Conservation (phyloP, 1,140 invertebrate species). For the Stratiolaelaps scimitus region DNA sequence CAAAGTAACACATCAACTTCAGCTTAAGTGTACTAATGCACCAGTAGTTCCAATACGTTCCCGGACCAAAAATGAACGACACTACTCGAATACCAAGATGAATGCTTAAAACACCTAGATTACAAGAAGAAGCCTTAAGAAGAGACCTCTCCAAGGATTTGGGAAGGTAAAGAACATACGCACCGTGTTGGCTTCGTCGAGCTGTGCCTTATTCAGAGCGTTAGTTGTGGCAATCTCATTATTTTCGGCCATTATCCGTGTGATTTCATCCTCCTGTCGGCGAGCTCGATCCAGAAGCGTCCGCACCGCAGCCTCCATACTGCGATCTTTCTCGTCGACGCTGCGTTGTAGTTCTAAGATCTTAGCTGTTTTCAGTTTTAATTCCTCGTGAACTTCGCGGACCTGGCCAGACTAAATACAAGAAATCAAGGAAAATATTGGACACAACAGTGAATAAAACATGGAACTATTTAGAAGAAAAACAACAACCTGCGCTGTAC, state of each 20-base stretch:
- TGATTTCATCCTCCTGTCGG: background rate
- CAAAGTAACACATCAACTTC: no score
- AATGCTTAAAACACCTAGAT: no score
- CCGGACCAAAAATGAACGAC: no score
- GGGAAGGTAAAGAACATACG: background rate
- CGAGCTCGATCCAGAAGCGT: background rate
- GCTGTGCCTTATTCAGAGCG: background rate
- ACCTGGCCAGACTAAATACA: background rate
- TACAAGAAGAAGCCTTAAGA: no score
- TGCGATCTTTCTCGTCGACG: background rate
- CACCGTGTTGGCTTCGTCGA: conserved; percentile 13
- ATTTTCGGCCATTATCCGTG: conserved; percentile 14
- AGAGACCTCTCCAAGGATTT: no score
- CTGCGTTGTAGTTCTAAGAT: background rate
- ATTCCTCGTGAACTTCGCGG: conserved; percentile 9
- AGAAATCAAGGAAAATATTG: no score
- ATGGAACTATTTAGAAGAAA: no score
- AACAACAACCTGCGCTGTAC: no score
- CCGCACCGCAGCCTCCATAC: background rate
- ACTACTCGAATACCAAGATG: no score
- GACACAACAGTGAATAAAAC: no score
- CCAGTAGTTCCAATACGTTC: no score
- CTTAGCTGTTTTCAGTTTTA: conserved; percentile 8
- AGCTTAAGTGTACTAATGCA: no score
- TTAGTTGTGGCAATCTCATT: background rate